These are phyloP conservation scores for Pollenia labialis DNA, from an alignment of 2,888 invertebrate species.

Conservation along the genomic window DNA sequence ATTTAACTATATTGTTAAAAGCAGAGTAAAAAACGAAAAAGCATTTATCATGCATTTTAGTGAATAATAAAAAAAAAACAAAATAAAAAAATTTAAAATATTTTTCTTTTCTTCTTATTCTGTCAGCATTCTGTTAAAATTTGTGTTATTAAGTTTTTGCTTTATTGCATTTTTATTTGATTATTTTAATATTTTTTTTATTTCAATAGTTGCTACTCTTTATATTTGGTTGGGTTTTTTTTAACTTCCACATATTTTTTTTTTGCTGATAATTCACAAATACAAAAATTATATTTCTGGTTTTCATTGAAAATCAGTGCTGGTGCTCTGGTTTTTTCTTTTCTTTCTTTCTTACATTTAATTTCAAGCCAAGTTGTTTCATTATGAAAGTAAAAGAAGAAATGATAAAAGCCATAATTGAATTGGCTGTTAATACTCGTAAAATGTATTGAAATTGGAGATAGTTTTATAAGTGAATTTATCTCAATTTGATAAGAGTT, in stretches of 20 bases:
- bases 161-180: constrained; percentile 22
- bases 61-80: constrained; percentile 21
- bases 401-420: constrained; percentile 16
- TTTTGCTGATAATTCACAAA: constrained; percentile 45
- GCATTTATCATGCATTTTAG: constrained; percentile 7
- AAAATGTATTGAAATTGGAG: constrained; percentile 13
- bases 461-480: constrained; percentile 10
- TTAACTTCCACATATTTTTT: too few species aligned
- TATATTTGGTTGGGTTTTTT: not conserved
- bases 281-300: not conserved
- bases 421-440: not conserved
- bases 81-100: not conserved
- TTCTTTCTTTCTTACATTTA: not conserved
- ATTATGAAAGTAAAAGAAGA: constrained; percentile 7
- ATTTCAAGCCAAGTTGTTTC: constrained; percentile 9
- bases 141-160: not conserved
- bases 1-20: constrained; percentile 18
- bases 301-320: constrained; percentile 44
- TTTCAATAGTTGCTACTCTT: not conserved
- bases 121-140: constrained; percentile 16
- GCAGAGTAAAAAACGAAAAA: not conserved
- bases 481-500: constrained; percentile 12
- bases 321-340: constrained; percentile 22
- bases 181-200: not conserved
- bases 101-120: not conserved